Base-by-base conservation (phyloP, 2,113 vertebrate species). In the Trinectes maculatus region DNA sequence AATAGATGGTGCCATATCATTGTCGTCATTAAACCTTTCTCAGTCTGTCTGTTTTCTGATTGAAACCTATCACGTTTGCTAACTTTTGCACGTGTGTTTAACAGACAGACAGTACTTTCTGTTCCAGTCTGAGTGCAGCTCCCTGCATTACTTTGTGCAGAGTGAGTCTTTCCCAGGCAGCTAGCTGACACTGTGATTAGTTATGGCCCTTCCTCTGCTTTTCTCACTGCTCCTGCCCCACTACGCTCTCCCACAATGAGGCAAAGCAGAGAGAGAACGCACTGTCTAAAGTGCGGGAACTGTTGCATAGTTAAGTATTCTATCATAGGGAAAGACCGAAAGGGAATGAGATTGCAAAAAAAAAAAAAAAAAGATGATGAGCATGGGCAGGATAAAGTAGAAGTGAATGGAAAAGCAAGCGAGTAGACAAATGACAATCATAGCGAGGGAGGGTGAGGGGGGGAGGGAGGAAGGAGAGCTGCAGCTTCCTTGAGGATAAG, bases 151-250 rank as follows among this genome's bases (percentile, higher is more conserved):
- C 91, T 93, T 87, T 85, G 86, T 86, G 83, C 87, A 84, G 91
- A 91, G 85, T 88, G 85, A 91, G 88, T 91, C 89, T 92, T 93
- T 93, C 90, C 91, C 92, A 91, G 92, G 92, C 90, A 93, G 93
- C 91, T 87, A 87, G 90, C 90, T 93, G 92, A 93, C 93, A 94
- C 79, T 90, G 92, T 90, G 93, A 94, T 95, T 93, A 92, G 91
- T 95, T 94, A 94, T 91, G 93, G 92, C 91, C 46, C 90, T 73
- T 93, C 90, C 90, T 92, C 75, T 89, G 89, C 84, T 79, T 89
- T 89, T 90, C 90, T 56, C 57, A 53, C 49, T 11, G 56, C 65
- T 87, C 93, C 93, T 74, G 79, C 70, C 80, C 76, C 58, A 65
- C 78, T 13, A 58, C 42, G 15, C 82, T 70, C 80, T 83, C 75